Percentiles rank a stretch among this genome's conserved stretches.
Evolutionary conservation across 2,113 vertebrate species (phyloP).

Genomic region (Xyliphius kryptos): DNA sequence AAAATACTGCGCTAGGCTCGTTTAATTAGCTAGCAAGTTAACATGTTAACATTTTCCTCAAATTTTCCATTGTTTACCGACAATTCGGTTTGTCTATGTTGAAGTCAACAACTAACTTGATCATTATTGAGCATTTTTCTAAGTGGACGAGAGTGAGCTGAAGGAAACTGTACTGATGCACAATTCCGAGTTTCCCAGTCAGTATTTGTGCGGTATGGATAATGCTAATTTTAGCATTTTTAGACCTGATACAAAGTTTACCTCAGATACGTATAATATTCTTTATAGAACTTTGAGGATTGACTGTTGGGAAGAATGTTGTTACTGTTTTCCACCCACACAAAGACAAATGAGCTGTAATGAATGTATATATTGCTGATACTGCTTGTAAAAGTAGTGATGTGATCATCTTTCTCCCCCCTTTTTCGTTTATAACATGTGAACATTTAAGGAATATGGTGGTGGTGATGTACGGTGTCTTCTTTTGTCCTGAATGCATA

Average conservation of each 20-base stretch:
- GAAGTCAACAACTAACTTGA: too few relatives aligned
- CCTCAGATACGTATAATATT: not conserved
- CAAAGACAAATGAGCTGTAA: slow-evolving; percentile 2
- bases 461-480: slow-evolving; percentile 27
- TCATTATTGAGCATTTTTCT: too few relatives aligned
- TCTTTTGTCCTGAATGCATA: slow-evolving; percentile 32
- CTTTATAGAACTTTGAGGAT: not conserved
- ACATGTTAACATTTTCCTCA: too few relatives aligned
- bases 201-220: too few relatives aligned
- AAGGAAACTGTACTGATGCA: not conserved
- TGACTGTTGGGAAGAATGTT: not conserved
- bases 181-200: not conserved
- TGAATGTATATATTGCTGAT: slow-evolving; percentile 34
- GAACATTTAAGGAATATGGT: slow-evolving; percentile 18
- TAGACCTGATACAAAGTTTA: too few relatives aligned
- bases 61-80: too few relatives aligned
- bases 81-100: too few relatives aligned
- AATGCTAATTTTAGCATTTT: too few relatives aligned
- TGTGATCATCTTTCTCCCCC: too few relatives aligned
- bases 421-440: too few relatives aligned
- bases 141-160: not conserved
- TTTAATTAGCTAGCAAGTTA: too few relatives aligned
- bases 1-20: too few relatives aligned
- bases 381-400: slow-evolving; percentile 26
- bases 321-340: slow-evolving; percentile 10